Base-by-base conservation (phyloP, 2,797 vertebrate species). In the Diplodus sargus region DNA sequence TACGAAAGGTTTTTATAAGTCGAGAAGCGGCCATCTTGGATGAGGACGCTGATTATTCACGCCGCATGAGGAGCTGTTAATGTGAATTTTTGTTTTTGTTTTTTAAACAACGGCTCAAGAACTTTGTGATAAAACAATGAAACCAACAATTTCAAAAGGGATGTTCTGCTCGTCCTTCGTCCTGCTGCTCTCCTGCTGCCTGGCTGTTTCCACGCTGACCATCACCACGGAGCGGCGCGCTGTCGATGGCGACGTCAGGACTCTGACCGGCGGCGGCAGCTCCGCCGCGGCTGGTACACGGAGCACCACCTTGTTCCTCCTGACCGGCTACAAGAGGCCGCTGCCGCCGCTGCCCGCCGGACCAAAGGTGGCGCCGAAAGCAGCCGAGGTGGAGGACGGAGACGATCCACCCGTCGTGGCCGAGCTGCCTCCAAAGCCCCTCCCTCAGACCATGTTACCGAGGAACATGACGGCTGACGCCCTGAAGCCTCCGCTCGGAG, bases 371-470 rank as follows among this genome's bases (percentile, higher is more conserved):
- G 84, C 85, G 2, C 89, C 78, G 0, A 94, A 94, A 74, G 79
- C 68, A 0, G 93, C 92, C 0, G 93, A 94, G 79, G 78, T 93
- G 82, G 92, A 89, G 76, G 92, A 93, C 2, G 90, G 75, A n/a
- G 91, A 90, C 0, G 87, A 81, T 0, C 42, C 57, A 0, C 79
- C 86, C 0, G 64, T 18, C 0, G 0, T 83, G 84, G 93, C 90
- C 1, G 94, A 96, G 75, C 88, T 92, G 20, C 94, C 94, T 0
- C 94, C 93, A 0, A 94, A 91, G 84, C 94, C 95, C 64, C 94
- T 96, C 83, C 96, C 97, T 13, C 96, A 97, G 89, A 96, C 94
- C 78, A 96, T 96, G 87, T 88, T 95, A 78, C 94, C 93, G 20
- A 95, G 93, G 85, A 96, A 86, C 83, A 89, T 94, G 89, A 95